These are phyloP conservation scores for Heliconius ismenius DNA, from an alignment of 2,888 invertebrate genomes.

Conservation along the genomic window DNA sequence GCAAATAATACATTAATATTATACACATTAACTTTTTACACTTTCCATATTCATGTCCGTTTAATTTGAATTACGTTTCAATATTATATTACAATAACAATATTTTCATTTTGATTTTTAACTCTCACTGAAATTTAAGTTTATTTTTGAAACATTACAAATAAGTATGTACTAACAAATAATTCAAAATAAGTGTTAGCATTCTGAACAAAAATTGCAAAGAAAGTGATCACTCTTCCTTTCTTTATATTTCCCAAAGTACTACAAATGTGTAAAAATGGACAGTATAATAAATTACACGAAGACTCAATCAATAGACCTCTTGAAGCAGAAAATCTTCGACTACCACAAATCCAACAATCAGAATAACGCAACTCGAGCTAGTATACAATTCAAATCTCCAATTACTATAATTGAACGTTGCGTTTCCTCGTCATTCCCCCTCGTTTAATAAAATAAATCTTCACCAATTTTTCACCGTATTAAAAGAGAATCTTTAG, in stretches of 20 bases:
- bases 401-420: slow-evolving; percentile 59
- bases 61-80: neutral
- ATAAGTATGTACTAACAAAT: neutral
- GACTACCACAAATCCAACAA: slow-evolving; percentile 28
- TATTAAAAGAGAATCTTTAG: slow-evolving; percentile 54
- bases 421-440: slow-evolving; percentile 42
- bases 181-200: neutral
- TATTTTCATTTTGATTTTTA: neutral
- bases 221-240: too few relatives aligned
- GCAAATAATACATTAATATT: neutral
- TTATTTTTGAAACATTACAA: neutral
- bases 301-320: neutral
- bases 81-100: neutral
- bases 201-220: too few relatives aligned
- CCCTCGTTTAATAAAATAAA: slow-evolving; percentile 47
- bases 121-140: neutral
- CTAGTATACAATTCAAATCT: slow-evolving; percentile 45
- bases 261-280: too few relatives aligned
- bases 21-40: neutral
- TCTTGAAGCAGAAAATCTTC: slow-evolving; percentile 36
- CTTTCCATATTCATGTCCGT: neutral
- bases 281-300: neutral
- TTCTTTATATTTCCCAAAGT: too few relatives aligned
- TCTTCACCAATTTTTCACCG: slow-evolving; percentile 61
- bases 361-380: slow-evolving; percentile 10